These are phyloP conservation scores for Nesoenas mayeri DNA, from an alignment of 2,113 vertebrate species.

Conservation along the genomic window DNA sequence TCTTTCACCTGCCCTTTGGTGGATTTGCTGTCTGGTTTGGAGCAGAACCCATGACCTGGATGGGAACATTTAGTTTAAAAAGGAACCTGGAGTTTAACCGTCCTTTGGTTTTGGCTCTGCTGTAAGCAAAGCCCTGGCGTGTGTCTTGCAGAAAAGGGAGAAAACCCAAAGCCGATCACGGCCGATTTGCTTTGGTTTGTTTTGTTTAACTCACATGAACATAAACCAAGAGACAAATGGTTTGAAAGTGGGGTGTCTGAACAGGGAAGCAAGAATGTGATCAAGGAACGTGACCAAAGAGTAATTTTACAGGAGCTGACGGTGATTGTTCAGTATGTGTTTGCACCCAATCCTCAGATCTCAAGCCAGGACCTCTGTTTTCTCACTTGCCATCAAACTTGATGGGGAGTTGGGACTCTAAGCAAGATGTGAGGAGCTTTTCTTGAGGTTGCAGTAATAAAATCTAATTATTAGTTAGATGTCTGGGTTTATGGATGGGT, in stretches of 20 bases:
- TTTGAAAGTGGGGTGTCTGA: neutral
- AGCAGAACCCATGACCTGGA: neutral
- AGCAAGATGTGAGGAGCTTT: neutral
- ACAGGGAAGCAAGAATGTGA: neutral
- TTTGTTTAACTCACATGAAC: neutral
- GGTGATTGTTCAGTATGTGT: fast-evolving
- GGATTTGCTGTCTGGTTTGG: constrained; percentile 21
- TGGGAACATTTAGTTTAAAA: constrained; percentile 2
- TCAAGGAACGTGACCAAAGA: neutral
- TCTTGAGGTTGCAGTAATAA: neutral
- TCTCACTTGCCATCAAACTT: neutral
- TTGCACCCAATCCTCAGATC: neutral
- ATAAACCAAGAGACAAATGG: neutral
- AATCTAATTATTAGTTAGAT: neutral
- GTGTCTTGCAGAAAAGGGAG: neutral
- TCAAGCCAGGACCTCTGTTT: neutral
- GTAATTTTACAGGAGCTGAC: neutral
- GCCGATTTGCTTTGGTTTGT: neutral
- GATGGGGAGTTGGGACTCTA: neutral
- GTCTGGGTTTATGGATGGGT: neutral
- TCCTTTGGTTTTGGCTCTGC: constrained; percentile 32
- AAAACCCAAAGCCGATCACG: neutral
- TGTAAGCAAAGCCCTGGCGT: neutral
- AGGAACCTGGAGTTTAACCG: constrained; percentile 21
- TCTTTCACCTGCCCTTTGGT: neutral